Conservation (phyloP, 2,797 vertebrate genomes). For the Crenuchus spilurus region DNA sequence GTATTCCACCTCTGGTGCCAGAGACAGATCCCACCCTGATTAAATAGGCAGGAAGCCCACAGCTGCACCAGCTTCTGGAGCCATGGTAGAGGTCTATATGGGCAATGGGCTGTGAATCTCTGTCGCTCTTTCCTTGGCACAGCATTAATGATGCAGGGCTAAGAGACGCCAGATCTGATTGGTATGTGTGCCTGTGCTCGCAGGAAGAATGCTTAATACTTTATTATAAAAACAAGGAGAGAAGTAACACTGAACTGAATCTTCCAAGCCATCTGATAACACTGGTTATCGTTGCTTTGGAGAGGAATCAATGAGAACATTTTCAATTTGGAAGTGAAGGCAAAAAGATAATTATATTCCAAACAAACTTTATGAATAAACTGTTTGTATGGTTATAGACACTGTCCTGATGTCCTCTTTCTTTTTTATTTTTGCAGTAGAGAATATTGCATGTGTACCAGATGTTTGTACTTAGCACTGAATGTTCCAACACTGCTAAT, state of each 20-base stretch:
- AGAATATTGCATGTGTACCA: neutral
- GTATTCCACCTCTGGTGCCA: constrained; percentile 55
- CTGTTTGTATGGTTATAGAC: neutral
- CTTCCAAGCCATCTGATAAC: constrained; percentile 31
- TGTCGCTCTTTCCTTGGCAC: constrained; percentile 66
- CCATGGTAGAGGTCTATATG: constrained; percentile 53
- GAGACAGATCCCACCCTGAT: constrained; percentile 52
- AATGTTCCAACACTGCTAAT: constrained; percentile 4
- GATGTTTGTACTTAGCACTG: neutral
- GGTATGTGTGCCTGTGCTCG: constrained; percentile 37
- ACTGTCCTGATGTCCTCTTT: neutral
- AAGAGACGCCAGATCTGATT: constrained; percentile 65
- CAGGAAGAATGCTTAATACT: constrained; percentile 41
- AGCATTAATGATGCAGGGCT: constrained; percentile 76
- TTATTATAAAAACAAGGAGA: constrained; percentile 22
- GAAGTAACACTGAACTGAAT: constrained; percentile 20
- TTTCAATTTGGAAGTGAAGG: constrained; percentile 2
- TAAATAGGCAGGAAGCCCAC: constrained; percentile 54
- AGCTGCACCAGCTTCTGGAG: constrained; percentile 47
- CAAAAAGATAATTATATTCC: neutral
- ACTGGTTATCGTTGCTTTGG: constrained; percentile 15
- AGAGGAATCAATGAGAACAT: neutral
- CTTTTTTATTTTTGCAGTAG: neutral
- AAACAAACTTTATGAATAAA: neutral
- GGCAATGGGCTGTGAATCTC: constrained; percentile 53